Evolutionary conservation across 2,888 invertebrate genomes (phyloP).

Genomic region (Diogma glabrata): DNA sequence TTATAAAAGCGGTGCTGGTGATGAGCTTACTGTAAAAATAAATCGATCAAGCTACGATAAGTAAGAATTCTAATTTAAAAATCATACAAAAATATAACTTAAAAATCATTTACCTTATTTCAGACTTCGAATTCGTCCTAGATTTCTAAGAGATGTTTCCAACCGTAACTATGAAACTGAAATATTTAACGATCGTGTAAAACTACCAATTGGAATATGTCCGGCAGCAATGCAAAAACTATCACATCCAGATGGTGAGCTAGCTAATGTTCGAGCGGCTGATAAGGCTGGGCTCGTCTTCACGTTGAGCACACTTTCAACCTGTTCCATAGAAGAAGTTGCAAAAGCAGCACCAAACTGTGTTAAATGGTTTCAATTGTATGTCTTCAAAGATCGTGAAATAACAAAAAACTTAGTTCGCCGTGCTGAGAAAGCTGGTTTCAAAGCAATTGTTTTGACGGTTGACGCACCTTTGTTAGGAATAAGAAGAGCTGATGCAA

Average conservation of each 20-base stretch:
- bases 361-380: slow-evolving; percentile 84
- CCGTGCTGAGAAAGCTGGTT: slow-evolving; percentile 74
- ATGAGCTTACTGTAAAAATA: slow-evolving; percentile 57
- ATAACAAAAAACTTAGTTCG: slow-evolving; percentile 58
- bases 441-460: slow-evolving; percentile 74
- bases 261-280: slow-evolving; percentile 76
- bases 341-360: slow-evolving; percentile 62
- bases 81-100: too few species aligned
- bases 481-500: slow-evolving; percentile 63
- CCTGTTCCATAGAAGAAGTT: slow-evolving; percentile 79
- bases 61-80: too few species aligned
- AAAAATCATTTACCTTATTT: too few species aligned
- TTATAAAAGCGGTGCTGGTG: slow-evolving; percentile 76
- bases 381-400: slow-evolving; percentile 76
- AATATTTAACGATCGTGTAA: slow-evolving; percentile 51
- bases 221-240: slow-evolving; percentile 87
- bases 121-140: slow-evolving; percentile 58
- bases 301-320: slow-evolving; percentile 75
- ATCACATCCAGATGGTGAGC: slow-evolving; percentile 83
- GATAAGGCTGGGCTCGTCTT: slow-evolving; percentile 61
- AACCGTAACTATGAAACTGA: slow-evolving; percentile 47
- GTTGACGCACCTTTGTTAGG: slow-evolving; percentile 86
- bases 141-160: slow-evolving; percentile 63
- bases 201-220: slow-evolving; percentile 69
- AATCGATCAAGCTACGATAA: slow-evolving; percentile 65